Evolutionary conservation across 2,888 invertebrate genomes (phyloP).

Genomic region (Drosophila mayaguana): DNA sequence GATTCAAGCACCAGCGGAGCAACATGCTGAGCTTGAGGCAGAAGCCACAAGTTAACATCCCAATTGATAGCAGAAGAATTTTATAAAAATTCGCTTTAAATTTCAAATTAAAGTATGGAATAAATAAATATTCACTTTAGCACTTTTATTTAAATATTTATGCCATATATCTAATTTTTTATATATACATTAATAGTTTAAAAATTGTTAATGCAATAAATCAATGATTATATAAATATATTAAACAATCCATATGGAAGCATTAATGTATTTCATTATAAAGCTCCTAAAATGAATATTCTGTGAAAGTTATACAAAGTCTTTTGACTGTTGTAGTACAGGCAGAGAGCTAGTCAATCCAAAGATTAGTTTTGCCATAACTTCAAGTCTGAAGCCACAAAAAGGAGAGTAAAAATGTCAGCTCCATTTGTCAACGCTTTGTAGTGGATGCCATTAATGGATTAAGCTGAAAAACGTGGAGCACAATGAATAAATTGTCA

Average conservation of each 20-base stretch:
- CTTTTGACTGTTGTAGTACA: not conserved
- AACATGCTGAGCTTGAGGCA: not conserved
- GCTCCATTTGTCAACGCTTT: conserved; percentile 60
- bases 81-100: not conserved
- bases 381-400: conserved; percentile 10
- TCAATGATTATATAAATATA: too few relatives aligned
- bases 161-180: not conserved
- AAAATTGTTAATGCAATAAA: too few relatives aligned
- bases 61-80: not conserved
- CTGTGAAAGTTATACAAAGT: not conserved
- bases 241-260: too few relatives aligned
- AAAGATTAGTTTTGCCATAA: conserved; percentile 38
- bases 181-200: too few relatives aligned
- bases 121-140: not conserved
- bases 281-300: too few relatives aligned
- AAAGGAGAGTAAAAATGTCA: conserved; percentile 22
- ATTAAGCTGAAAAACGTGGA: conserved; percentile 51
- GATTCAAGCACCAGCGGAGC: not conserved
- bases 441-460: conserved; percentile 63
- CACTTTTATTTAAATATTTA: not conserved
- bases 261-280: too few relatives aligned
- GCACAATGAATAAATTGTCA: conserved; percentile 77
- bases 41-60: not conserved
- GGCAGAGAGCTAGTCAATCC: conserved; percentile 14
- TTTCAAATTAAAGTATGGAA: not conserved